phyloP scores from a whole-genome alignment of 2,797 vertebrate genomes.

The Labroides dimidiatus region DNA sequence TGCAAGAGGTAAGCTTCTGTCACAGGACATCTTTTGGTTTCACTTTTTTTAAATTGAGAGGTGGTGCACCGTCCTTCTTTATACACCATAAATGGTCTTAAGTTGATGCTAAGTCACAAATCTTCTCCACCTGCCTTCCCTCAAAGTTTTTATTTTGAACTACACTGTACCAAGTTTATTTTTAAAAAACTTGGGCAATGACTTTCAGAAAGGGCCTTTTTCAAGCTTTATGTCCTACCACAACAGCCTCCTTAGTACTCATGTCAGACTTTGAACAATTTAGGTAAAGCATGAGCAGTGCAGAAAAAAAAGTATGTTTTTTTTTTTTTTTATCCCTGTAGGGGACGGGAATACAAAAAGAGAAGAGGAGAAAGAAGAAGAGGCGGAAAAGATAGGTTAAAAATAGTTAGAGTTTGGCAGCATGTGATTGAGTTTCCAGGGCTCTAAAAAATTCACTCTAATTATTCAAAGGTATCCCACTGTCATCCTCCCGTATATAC shows the following conservation, averaged over 20 bases:
- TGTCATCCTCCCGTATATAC: conserved; percentile 90
- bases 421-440: conserved; percentile 89
- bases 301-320: conserved; percentile 64
- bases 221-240: neutral
- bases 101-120: too few species aligned
- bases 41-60: too few species aligned
- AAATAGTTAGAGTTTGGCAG: conserved; percentile 89
- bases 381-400: conserved; percentile 83
- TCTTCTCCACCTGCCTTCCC: too few species aligned
- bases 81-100: too few species aligned
- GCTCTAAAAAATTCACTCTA: conserved; percentile 92
- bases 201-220: conserved; percentile 16
- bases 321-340: conserved; percentile 50
- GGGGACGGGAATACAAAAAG: conserved; percentile 42
- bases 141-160: too few species aligned
- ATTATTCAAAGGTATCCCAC: conserved; percentile 93
- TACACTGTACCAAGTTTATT: conserved; percentile 22
- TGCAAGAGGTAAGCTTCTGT: too few species aligned
- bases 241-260: neutral
- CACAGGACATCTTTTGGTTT: too few species aligned
- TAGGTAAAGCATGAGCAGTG: conserved; percentile 35
- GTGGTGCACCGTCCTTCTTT: too few species aligned
- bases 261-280: conserved; percentile 35
- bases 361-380: conserved; percentile 54
- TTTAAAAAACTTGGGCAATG: conserved; percentile 23